Percentiles rank a stretch among this genome's conserved stretches.
These are phyloP conservation scores for Strix aluco DNA, from an alignment of 2,113 vertebrate species.

Conservation along the genomic window DNA sequence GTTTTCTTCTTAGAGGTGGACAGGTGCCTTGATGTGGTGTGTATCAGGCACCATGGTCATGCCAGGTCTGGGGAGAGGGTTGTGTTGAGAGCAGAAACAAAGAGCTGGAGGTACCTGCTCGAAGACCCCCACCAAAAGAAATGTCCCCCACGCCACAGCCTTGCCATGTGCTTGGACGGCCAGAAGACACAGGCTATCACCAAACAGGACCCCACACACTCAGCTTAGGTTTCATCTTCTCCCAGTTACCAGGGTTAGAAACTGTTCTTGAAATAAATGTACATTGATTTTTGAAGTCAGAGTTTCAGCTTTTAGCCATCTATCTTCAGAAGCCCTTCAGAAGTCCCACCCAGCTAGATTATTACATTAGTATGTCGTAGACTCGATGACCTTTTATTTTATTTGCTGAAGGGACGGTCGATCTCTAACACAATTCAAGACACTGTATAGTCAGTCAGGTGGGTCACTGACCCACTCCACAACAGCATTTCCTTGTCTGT, in stretches of 20 bases:
- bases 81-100: not conserved
- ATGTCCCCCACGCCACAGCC: not conserved
- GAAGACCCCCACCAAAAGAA: not conserved
- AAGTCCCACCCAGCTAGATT: not conserved
- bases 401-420: not conserved
- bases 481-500: not conserved
- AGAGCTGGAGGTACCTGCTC: not conserved
- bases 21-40: not conserved
- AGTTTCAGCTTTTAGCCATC: not conserved
- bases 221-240: not conserved
- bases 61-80: not conserved
- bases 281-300: not conserved
- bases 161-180: accelerated
- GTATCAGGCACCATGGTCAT: not conserved
- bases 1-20: not conserved
- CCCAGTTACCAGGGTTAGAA: not conserved
- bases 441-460: not conserved
- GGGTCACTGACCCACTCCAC: not conserved
- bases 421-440: not conserved
- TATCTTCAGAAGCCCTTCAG: not conserved
- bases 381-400: not conserved
- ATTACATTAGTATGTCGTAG: not conserved
- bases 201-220: not conserved
- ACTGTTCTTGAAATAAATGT: not conserved
- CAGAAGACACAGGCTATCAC: not conserved